These are phyloP conservation scores for Perithous albicinctus DNA, from an alignment of 2,888 invertebrate species.

Conservation along the genomic window DNA sequence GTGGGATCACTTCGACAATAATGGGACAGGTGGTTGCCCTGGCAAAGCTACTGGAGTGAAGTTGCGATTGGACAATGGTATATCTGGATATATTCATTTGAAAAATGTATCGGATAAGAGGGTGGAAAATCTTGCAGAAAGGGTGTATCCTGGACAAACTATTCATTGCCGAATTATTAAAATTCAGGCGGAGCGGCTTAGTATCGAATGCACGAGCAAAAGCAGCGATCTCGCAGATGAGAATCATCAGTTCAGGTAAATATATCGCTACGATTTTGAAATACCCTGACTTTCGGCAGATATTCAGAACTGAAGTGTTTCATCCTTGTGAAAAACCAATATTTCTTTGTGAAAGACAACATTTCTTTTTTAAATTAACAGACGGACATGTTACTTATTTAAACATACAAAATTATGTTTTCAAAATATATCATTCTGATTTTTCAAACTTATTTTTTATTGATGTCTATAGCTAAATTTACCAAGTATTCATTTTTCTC, in stretches of 20 bases:
- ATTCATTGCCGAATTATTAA: slow-evolving; percentile 96
- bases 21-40: slow-evolving; percentile 96
- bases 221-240: slow-evolving; percentile 96
- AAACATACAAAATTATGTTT: no score
- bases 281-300: no score
- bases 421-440: no score
- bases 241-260: slow-evolving; percentile 94
- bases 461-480: no score
- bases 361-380: no score
- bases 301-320: no score
- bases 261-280: no score
- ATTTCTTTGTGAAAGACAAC: no score
- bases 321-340: no score
- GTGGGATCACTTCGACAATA: slow-evolving; percentile 99
- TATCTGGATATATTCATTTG: slow-evolving; percentile 96
- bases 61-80: slow-evolving; percentile 95
- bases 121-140: slow-evolving; percentile 96
- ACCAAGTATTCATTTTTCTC: no score
- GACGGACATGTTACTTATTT: no score
- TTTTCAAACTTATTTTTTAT: no score
- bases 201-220: slow-evolving; percentile 96
- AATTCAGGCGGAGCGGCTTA: slow-evolving; percentile 97
- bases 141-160: slow-evolving; percentile 93
- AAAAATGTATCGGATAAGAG: slow-evolving; percentile 97
- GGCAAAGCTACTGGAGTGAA: slow-evolving; percentile 98